Conservation (phyloP, 2,888 invertebrate species). For the Drosophila anceps region DNA sequence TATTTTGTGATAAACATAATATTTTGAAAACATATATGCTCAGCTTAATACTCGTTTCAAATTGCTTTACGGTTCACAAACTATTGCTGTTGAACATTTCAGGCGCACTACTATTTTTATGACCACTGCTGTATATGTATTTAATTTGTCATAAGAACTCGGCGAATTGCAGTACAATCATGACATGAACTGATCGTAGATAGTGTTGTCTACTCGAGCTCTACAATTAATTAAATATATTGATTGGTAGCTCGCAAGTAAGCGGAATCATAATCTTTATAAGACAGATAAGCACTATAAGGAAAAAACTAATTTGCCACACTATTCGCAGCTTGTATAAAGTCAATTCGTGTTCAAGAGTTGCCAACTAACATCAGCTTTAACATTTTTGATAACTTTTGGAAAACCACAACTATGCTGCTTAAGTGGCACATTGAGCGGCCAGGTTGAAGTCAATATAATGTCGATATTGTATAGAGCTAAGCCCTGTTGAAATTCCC, state of each 20-base stretch:
- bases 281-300: constrained; percentile 1
- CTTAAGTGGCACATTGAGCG: not conserved
- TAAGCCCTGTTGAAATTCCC: not conserved
- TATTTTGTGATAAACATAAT: no score
- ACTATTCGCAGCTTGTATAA: not conserved
- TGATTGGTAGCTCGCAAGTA: not conserved
- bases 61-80: no score
- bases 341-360: not conserved
- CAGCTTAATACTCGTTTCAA: no score
- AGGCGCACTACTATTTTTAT: no score
- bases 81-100: no score
- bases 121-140: not conserved
- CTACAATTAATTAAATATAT: not conserved
- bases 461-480: not conserved
- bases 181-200: not conserved
- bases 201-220: not conserved
- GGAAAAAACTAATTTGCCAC: not conserved
- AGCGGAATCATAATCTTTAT: no score
- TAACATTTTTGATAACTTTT: not conserved
- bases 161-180: not conserved
- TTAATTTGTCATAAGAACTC: not conserved
- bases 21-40: no score
- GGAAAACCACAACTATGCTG: not conserved
- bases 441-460: not conserved
- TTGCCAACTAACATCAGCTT: not conserved